These are phyloP conservation scores for Pseudomyrmex sp. DNA, from an alignment of 1,140 invertebrate species.

Conservation along the genomic window DNA sequence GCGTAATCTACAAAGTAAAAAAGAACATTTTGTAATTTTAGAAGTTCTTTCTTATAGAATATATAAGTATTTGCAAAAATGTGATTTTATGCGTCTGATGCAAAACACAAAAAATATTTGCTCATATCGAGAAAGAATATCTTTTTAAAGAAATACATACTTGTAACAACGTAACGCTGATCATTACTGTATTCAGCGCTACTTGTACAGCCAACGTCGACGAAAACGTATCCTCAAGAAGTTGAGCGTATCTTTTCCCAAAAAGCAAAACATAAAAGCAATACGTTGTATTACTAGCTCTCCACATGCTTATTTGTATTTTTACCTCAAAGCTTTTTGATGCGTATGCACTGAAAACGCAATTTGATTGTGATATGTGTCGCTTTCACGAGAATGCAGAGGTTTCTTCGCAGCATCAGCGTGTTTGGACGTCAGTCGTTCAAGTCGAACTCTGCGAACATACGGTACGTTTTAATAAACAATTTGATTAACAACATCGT, in stretches of 20 bases:
- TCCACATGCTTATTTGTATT: not conserved
- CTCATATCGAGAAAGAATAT: too few species aligned
- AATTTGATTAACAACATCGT: not conserved
- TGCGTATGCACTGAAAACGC: slow-evolving; percentile 20
- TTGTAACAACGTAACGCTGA: slow-evolving; percentile 38
- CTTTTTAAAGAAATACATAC: slow-evolving; percentile 7
- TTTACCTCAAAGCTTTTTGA: slow-evolving; percentile 34
- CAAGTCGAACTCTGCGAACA: slow-evolving; percentile 38
- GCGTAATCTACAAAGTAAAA: slow-evolving; percentile 11
- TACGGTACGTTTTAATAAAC: not conserved
- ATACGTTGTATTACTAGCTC: not conserved
- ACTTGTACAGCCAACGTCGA: slow-evolving; percentile 14
- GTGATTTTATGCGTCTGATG: not conserved
- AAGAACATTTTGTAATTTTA: not conserved
- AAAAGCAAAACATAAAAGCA: not conserved
- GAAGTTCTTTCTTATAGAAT: not conserved
- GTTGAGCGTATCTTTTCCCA: slow-evolving; percentile 24
- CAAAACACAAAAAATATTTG: not conserved
- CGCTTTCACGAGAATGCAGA: not conserved
- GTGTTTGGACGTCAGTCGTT: slow-evolving; percentile 14
- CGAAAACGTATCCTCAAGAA: slow-evolving; percentile 36
- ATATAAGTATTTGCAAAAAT: not conserved
- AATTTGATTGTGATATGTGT: not conserved
- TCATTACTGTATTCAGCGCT: slow-evolving; percentile 19
- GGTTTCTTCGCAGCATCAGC: not conserved